These are phyloP conservation scores for Lamprotornis superbus DNA, from an alignment of 2,113 vertebrate species.

Conservation along the genomic window DNA sequence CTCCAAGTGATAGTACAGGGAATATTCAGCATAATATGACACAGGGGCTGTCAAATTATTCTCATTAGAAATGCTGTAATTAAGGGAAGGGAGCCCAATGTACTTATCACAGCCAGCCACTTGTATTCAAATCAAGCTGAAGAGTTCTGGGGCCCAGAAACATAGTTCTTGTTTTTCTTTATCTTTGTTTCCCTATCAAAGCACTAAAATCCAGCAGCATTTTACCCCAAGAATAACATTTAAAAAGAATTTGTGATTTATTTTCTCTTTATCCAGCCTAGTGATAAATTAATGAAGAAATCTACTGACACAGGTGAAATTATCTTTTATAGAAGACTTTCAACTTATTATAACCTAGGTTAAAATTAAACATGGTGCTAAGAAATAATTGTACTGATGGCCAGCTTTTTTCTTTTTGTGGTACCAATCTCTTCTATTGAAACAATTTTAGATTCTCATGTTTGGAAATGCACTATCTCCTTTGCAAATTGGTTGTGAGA, in stretches of 20 bases:
- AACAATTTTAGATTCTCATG: not conserved
- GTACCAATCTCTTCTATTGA: not conserved
- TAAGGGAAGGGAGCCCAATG: conserved; percentile 78
- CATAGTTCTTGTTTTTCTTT: not conserved
- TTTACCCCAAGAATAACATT: not conserved
- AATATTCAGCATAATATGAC: conserved; percentile 72
- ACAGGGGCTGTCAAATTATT: conserved; percentile 75
- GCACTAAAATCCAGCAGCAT: conserved; percentile 1
- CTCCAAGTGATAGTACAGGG: conserved; percentile 4
- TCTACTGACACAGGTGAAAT: not conserved
- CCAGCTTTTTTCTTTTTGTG: not conserved
- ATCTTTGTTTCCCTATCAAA: not conserved
- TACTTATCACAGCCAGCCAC: conserved; percentile 75
- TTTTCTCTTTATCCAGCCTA: not conserved
- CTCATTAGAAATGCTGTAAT: conserved; percentile 80
- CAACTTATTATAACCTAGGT: not conserved
- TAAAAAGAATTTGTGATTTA: not conserved
- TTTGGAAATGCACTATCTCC: not conserved
- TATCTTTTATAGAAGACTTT: not conserved
- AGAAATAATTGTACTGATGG: not conserved
- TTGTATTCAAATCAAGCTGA: conserved; percentile 61
- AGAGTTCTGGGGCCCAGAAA: conserved; percentile 33
- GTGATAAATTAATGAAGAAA: not conserved
- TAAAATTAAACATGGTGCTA: not conserved
- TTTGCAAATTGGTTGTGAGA: not conserved